phyloP scores from a whole-genome alignment of 2,888 invertebrate species.

The Eupithecia abbreviata region DNA sequence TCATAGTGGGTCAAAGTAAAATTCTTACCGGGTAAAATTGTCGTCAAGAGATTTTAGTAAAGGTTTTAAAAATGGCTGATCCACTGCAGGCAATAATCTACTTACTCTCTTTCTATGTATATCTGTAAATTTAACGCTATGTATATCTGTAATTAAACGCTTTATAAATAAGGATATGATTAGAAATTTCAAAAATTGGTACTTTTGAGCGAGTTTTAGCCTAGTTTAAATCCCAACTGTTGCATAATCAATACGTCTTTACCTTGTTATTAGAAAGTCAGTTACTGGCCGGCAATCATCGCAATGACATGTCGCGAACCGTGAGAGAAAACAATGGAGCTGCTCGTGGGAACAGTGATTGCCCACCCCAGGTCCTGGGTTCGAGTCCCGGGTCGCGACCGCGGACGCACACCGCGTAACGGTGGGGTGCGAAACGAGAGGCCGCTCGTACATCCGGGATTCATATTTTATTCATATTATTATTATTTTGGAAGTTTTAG shows the following conservation, averaged over 20 bases:
- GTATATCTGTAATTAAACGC: no score
- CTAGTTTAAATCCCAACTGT: not conserved
- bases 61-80: not conserved
- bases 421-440: constrained; percentile 77
- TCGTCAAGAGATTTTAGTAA: not conserved
- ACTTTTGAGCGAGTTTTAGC: not conserved
- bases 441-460: constrained; percentile 70
- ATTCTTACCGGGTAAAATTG: not conserved
- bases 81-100: not conserved
- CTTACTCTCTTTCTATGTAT: not conserved
- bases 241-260: constrained; percentile 25
- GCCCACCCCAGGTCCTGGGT: constrained; percentile 69
- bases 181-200: no score
- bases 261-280: constrained; percentile 67
- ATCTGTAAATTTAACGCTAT: not conserved
- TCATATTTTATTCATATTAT: constrained; percentile 59
- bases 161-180: no score
- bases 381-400: constrained; percentile 62
- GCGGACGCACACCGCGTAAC: constrained; percentile 64
- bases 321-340: constrained; percentile 74
- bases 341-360: constrained; percentile 78
- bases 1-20: not conserved
- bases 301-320: constrained; percentile 78
- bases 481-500: constrained; percentile 17
- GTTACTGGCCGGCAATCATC: constrained; percentile 65